Conservation (phyloP, 2,113 vertebrate species). For the Saguinus imperator region DNA sequence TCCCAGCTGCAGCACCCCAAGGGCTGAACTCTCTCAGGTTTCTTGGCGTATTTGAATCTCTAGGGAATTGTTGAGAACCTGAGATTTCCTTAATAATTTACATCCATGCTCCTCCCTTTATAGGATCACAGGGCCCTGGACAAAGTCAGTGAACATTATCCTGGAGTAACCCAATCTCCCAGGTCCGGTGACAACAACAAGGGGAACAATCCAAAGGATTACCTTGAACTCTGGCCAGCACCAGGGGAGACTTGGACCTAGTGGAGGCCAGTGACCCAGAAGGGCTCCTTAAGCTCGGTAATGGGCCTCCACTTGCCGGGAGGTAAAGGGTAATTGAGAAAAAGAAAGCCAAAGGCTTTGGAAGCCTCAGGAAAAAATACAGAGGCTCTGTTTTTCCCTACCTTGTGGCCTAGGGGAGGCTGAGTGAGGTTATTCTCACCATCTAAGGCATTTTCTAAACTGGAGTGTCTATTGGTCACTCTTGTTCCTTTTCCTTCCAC, state of each 20-base stretch:
- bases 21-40: slow-evolving; percentile 14
- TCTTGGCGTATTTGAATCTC: background rate
- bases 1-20: background rate
- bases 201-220: background rate
- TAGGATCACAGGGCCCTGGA: background rate
- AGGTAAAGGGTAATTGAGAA: background rate
- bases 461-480: background rate
- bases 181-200: background rate
- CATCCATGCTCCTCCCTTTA: background rate
- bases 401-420: background rate
- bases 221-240: slow-evolving; percentile 15
- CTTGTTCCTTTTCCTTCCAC: background rate
- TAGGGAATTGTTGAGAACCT: slow-evolving; percentile 55
- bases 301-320: background rate
- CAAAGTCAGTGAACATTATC: slow-evolving; percentile 21
- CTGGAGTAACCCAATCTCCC: slow-evolving; percentile 25
- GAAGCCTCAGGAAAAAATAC: background rate
- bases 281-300: background rate
- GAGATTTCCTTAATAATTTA: slow-evolving; percentile 72
- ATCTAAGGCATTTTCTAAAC: background rate
- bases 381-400: background rate
- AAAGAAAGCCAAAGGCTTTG: background rate
- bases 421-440: background rate
- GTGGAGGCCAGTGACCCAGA: background rate
- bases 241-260: background rate